Base-by-base conservation (phyloP, 2,888 invertebrate species). In the Apodemia duryi region DNA sequence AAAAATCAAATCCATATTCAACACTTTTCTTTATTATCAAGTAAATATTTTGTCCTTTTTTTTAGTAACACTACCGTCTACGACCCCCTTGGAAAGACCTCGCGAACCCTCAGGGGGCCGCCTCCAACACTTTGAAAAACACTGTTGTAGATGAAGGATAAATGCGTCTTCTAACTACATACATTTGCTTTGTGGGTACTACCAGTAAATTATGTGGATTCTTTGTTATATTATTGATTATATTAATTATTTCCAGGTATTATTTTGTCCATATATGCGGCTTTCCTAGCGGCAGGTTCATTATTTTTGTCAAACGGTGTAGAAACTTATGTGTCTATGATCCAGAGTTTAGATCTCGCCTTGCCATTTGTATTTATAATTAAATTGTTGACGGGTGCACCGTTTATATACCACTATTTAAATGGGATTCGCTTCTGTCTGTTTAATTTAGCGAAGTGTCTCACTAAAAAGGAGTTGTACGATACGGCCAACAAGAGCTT, bases 251-350 rank as follows among this genome's bases (percentile, higher is more conserved):
- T 80, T 81, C n/a, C 80, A 89, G 90, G 89, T 67, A 35, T 69
- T 0, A 70, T 84, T 0, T 0, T 84, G 11, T 69, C 81, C 0
- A 63, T 67, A 0, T 87, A 84, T 70, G 81, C 84, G 0, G 6
- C 85, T 0, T 3, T 80, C 2, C 66, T 90, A 2, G 74, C 85
- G 0, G 75, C 75, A 0, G 85, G 83, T 0, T 68, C 85, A 0
- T 65, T 90, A 43, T 84, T 86, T 66, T 72, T 88, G 0, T 71
- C 85, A 0, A 84, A 87, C 38, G 91, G 90, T 0, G 73, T 88
- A 0, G 85, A 88, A 28, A 80, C 85, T 0, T 83, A 82, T 66
- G 83, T 86, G 0, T 79, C 79, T 0, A 78, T 86, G 28, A 84
- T 90, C 13, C 89, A 90, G 67, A 86, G 85, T 63, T 65, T 88